Evolutionary conservation across 2,113 vertebrate species (phyloP).

Genomic region (Naja naja): DNA sequence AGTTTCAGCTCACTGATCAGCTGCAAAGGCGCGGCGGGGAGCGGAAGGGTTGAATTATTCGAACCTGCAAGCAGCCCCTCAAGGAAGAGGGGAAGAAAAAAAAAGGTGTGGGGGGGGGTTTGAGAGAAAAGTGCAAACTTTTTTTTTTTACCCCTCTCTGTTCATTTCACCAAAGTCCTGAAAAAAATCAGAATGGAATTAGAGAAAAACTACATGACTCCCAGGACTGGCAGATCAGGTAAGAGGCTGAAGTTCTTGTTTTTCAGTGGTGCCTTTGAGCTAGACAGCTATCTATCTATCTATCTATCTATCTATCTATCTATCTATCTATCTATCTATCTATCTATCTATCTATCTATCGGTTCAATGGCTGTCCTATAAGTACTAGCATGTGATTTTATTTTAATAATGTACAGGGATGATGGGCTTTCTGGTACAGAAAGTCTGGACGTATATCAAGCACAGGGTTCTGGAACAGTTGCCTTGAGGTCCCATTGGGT

Average conservation of each 20-base stretch:
- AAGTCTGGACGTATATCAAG: neutral
- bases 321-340: no score
- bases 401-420: no score
- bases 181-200: conserved; percentile 83
- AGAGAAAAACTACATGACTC: conserved; percentile 80
- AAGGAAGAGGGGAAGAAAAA: conserved; percentile 50
- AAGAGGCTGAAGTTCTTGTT: conserved; percentile 57
- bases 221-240: conserved; percentile 90
- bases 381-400: neutral
- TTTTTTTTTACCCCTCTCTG: conserved; percentile 54
- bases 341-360: no score
- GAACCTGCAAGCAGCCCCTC: conserved; percentile 81
- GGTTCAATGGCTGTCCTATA: neutral
- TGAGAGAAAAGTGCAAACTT: conserved; percentile 60
- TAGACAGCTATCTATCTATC: no score
- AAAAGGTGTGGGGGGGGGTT: neutral
- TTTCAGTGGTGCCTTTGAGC: neutral
- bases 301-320: no score
- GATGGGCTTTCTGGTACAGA: neutral
- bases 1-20: conserved; percentile 99
- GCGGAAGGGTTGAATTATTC: conserved; percentile 99
- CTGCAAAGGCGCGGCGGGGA: conserved; percentile 92
- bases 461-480: neutral
- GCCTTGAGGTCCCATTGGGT: neutral
- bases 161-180: conserved; percentile 63